A percentile compares a stretch with the other conserved stretches of the same genome.
These are phyloP conservation scores for Cephus rjabovi DNA, from an alignment of 2,888 invertebrate species.

Conservation along the genomic window DNA sequence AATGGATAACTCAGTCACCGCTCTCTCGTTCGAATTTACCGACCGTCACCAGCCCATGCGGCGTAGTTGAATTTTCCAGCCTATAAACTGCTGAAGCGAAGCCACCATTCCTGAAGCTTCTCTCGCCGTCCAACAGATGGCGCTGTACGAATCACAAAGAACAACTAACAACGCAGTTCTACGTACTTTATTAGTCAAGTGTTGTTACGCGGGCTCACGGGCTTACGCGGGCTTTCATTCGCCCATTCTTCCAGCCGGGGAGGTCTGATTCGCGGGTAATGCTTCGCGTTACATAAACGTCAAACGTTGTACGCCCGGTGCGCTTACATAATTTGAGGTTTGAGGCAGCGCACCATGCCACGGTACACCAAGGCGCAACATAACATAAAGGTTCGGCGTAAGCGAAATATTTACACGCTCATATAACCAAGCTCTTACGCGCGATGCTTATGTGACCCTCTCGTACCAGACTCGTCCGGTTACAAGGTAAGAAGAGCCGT, in stretches of 20 bases:
- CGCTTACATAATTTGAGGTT: constrained; percentile 48
- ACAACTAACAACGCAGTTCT: too few relatives aligned
- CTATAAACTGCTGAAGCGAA: too few relatives aligned
- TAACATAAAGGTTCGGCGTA: constrained; percentile 43
- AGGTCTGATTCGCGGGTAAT: constrained; percentile 42
- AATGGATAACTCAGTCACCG: too few relatives aligned
- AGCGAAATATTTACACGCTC: constrained; percentile 59
- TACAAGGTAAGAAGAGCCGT: constrained; percentile 48
- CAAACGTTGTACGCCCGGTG: constrained; percentile 29
- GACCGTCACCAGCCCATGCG: too few relatives aligned
- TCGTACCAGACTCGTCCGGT: constrained; percentile 5
- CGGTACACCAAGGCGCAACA: constrained; percentile 26
- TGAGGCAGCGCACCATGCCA: constrained; percentile 28
- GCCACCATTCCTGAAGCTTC: too few relatives aligned
- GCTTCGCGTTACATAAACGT: constrained; percentile 46
- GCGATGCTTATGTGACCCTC: constrained; percentile 42
- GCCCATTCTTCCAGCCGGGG: constrained; percentile 3
- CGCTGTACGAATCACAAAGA: too few relatives aligned
- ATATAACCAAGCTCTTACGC: constrained; percentile 51
- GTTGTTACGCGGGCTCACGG: too few relatives aligned
- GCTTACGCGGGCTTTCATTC: too few relatives aligned
- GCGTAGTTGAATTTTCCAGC: too few relatives aligned
- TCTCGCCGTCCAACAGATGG: too few relatives aligned
- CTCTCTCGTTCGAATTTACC: too few relatives aligned
- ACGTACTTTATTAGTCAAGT: too few relatives aligned